phyloP scores from a whole-genome alignment of 2,113 vertebrate genomes.

The Mesocricetus auratus region DNA sequence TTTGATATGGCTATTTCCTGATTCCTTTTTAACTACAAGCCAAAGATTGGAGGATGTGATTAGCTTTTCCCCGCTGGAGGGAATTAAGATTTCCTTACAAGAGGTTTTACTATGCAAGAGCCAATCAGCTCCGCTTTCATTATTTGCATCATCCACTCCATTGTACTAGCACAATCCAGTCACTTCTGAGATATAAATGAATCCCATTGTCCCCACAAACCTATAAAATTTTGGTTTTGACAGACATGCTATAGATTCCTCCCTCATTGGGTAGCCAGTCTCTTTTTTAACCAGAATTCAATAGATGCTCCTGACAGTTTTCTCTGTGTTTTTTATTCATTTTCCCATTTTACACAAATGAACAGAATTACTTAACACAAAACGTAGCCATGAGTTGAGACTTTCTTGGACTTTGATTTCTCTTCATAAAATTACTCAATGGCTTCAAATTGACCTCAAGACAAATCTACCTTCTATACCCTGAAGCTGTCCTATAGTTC shows the following conservation, averaged over 20 bases:
- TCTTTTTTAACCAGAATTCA: not conserved
- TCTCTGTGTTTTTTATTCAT: accelerated
- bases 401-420: not conserved
- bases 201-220: not conserved
- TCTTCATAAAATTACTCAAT: not conserved
- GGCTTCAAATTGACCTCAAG: not conserved
- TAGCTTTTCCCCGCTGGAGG: not conserved
- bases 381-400: not conserved
- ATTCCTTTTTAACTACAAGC: not conserved
- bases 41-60: not conserved
- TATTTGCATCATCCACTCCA: not conserved
- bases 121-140: not conserved
- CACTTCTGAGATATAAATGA: not conserved
- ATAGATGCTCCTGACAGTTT: accelerated
- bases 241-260: not conserved
- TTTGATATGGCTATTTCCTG: not conserved
- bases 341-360: accelerated
- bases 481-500: not conserved
- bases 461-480: not conserved
- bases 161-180: not conserved
- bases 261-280: not conserved
- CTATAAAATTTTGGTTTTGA: not conserved
- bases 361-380: not conserved
- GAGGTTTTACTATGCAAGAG: not conserved
- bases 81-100: not conserved